Conservation (phyloP, 2,113 vertebrate genomes). For the Zosterops hypoxanthus region DNA sequence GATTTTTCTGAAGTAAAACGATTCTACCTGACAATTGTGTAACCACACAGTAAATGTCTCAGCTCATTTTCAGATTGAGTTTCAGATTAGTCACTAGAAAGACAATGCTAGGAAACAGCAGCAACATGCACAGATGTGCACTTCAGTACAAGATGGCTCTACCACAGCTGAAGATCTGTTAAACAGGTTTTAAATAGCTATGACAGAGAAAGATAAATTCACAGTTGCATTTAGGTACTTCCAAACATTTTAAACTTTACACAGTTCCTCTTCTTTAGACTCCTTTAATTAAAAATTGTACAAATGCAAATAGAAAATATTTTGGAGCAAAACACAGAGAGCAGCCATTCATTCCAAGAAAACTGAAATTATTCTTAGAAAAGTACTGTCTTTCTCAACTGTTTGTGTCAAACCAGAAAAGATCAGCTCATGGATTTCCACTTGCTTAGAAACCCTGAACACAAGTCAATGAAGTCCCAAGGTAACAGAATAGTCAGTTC, state of each 20-base stretch:
- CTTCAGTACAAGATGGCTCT: background rate
- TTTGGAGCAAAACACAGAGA: background rate
- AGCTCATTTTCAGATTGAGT: slow-evolving; percentile 3
- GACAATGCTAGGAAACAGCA: slow-evolving; percentile 20
- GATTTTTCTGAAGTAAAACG: background rate
- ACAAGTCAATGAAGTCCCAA: background rate
- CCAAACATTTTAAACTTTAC: background rate
- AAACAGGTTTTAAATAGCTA: background rate
- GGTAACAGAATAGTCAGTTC: background rate
- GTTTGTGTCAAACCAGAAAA: background rate
- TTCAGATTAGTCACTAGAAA: slow-evolving; percentile 35
- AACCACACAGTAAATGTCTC: background rate
- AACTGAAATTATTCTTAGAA: background rate
- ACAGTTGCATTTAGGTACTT: background rate
- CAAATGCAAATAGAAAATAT: background rate
- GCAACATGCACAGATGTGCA: background rate
- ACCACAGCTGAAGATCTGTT: background rate
- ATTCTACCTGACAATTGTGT: background rate
- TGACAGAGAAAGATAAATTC: background rate
- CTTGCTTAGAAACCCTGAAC: background rate
- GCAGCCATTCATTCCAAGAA: background rate
- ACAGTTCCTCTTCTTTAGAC: background rate
- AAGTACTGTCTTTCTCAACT: background rate
- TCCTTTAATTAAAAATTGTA: background rate
- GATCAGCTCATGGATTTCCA: background rate